phyloP scores from a whole-genome alignment of 2,888 invertebrate genomes.

The Flabesymbios commensalis region DNA sequence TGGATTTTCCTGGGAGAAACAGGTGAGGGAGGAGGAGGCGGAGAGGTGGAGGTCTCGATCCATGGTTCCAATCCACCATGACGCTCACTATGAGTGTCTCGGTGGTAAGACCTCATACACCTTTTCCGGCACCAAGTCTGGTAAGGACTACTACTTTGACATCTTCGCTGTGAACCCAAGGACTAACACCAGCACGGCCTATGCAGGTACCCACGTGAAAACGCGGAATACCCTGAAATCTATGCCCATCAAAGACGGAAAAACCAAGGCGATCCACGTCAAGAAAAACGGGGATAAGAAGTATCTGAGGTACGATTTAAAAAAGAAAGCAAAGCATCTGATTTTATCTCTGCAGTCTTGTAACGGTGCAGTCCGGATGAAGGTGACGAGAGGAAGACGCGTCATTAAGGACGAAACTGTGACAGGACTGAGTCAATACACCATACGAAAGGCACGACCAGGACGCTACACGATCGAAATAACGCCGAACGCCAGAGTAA shows the following conservation, averaged over 20 bases:
- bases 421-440: not conserved
- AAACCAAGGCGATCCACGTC: not conserved
- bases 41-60: not conserved
- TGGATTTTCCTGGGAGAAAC: conserved; percentile 49
- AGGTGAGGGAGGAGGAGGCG: not conserved
- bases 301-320: not conserved
- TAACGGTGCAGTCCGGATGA: not conserved
- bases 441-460: not conserved
- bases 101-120: not conserved
- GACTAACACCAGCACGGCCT: not conserved
- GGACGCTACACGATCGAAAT: not conserved
- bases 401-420: not conserved
- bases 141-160: not conserved
- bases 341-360: not conserved
- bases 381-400: not conserved
- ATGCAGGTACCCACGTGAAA: not conserved
- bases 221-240: not conserved
- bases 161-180: not conserved
- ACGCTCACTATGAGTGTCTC: not conserved
- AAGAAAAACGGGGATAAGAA: not conserved
- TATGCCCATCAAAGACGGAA: not conserved
- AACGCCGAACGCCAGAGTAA: not conserved
- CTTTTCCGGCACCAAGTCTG: not conserved
- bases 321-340: not conserved
- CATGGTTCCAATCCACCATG: not conserved